phyloP scores from a whole-genome alignment of 2,113 vertebrate species.

The Zingel zingel region DNA sequence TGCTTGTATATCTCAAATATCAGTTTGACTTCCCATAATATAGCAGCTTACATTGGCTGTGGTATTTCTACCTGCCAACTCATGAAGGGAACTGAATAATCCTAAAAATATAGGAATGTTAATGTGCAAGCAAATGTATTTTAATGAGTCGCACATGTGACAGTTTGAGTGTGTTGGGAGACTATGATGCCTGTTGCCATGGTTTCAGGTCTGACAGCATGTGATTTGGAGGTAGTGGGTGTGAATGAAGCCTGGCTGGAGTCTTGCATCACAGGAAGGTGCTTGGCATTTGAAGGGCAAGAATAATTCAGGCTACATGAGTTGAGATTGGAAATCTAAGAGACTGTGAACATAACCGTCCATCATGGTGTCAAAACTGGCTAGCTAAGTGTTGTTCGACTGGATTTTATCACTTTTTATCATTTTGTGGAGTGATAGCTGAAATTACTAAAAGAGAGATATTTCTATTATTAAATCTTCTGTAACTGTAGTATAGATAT shows the following conservation, averaged over 20 bases:
- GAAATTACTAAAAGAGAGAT: neutral
- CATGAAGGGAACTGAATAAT: neutral
- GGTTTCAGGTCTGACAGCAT: slow-evolving; percentile 61
- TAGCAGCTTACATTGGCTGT: neutral
- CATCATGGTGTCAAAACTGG: slow-evolving; percentile 28
- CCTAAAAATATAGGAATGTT: slow-evolving; percentile 4
- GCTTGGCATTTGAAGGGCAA: slow-evolving; percentile 53
- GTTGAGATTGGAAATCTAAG: slow-evolving; percentile 1
- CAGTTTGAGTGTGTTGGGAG: neutral
- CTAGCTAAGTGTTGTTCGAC: neutral
- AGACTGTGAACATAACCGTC: slow-evolving; percentile 32
- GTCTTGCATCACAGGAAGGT: slow-evolving; percentile 36
- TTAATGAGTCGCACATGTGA: slow-evolving; percentile 12
- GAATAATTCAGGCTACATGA: slow-evolving; percentile 33
- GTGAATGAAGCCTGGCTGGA: slow-evolving; percentile 44
- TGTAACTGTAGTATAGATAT: neutral
- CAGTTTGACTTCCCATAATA: neutral
- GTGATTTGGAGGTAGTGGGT: slow-evolving; percentile 54
- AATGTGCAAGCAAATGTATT: slow-evolving; percentile 15
- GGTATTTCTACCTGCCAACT: neutral
- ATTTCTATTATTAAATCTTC: too few relatives aligned
- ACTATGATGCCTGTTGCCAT: slow-evolving; percentile 65
- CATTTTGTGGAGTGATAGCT: neutral
- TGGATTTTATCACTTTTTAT: neutral
- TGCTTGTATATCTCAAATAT: neutral